A percentile compares a stretch with the other conserved stretches of the same genome.
Evolutionary conservation across 1,140 invertebrate genomes (phyloP).

Genomic region (Drosophila fuyamai): DNA sequence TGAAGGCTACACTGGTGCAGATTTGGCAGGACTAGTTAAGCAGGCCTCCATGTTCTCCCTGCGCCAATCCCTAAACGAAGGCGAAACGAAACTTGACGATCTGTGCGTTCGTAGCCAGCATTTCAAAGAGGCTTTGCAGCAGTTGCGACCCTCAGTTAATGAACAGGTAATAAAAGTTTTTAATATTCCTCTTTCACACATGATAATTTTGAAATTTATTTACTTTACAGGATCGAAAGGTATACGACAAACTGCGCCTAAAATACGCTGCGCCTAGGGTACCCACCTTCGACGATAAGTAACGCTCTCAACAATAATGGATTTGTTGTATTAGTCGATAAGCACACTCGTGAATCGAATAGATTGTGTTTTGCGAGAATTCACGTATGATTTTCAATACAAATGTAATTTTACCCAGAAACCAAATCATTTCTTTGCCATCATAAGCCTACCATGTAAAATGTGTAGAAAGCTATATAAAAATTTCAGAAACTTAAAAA

Average conservation of each 20-base stretch:
- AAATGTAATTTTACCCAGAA: conserved; percentile 21
- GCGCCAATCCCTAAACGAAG: conserved; percentile 87
- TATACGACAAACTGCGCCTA: conserved; percentile 77
- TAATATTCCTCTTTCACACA: background rate
- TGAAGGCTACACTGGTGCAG: conserved; percentile 95
- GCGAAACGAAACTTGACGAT: conserved; percentile 46
- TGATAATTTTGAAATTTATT: background rate
- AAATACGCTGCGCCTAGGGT: conserved; percentile 78
- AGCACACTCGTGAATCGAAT: conserved; percentile 1
- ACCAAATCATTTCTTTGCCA: background rate
- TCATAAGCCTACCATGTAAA: background rate
- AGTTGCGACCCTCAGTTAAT: conserved; percentile 75
- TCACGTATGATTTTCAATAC: conserved; percentile 22
- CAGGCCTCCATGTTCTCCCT: conserved; percentile 93
- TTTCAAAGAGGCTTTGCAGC: conserved; percentile 70
- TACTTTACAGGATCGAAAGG: conserved; percentile 71
- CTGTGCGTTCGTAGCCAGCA: conserved; percentile 70
- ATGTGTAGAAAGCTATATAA: background rate
- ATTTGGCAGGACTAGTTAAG: conserved; percentile 93
- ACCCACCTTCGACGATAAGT: conserved; percentile 43
- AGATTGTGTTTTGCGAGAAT: conserved; percentile 11
- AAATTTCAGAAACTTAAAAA: too few species aligned
- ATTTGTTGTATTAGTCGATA: conserved; percentile 61
- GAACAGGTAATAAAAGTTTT: conserved; percentile 51
- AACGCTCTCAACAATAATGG: conserved; percentile 27